Base-by-base conservation (phyloP, 2,888 invertebrate species). In the Harpagoxenus sublaevis region DNA sequence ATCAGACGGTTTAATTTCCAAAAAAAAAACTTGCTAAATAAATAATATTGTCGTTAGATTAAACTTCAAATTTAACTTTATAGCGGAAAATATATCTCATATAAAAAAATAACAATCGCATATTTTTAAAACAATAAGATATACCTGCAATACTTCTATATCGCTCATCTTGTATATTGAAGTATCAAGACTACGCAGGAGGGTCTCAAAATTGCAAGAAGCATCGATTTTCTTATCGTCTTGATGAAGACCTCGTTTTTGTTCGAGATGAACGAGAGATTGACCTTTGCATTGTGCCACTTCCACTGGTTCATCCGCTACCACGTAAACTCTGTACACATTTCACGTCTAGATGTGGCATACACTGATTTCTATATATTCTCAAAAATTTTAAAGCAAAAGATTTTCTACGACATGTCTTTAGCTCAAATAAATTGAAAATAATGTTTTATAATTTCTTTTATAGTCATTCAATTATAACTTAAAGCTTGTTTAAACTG, bases 291-390 rank as follows among this genome's bases (percentile, higher is more conserved):
- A 66, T 12, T 28, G 77, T 77, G 4, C 12, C 35, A 42, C n/a
- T 48, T n/a, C 15, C 53, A 23, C 1, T 9, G 57, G 18, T 51
- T 89, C 90, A 70, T 89, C 87, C 42, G 35, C 63, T 45, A 89
- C 62, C 6, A 90, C 84, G 42, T 90, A 89, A 42, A 89, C 65
- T 74, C 89, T 89, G 42, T 9, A 53, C 28, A 18, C 31, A 28
- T 62, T 57, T n/a, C 1, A 71, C 8, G 1, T 51, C 2, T 65
- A 53, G 10, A 55, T 51, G 35, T 45, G 2, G 0, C 3, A 55
- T 10, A 23, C 3, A 10, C 1, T 51, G 2, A 57, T n/a, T 35
- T 42, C 35, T 31, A 18, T 42, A 10, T 31, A 45, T 51, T 66
- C 15, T 42, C 23, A 39, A 57, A 15, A 60, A 28, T 68, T 74